Evolutionary conservation across 2,113 vertebrate genomes (phyloP), one percentile per base, ranked within the genome.

Genomic region (Cinclus mexicanus): DNA sequence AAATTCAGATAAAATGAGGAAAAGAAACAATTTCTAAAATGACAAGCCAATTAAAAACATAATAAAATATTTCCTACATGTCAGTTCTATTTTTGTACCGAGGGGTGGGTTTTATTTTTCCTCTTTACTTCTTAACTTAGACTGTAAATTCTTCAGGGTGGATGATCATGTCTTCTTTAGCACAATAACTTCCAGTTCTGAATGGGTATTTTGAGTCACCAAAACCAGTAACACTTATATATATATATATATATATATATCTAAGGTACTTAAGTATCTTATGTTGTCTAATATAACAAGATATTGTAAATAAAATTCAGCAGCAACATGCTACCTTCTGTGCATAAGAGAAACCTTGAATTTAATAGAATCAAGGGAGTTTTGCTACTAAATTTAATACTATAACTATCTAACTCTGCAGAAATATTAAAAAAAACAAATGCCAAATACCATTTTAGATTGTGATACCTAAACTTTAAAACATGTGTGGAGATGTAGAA

Each of bases 81-180:
- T 79, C 25, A 75, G 39, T 56, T 65, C 47, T 56, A 17, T 9
- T 56, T 94, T 80, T 56, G 7, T 55, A 24, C 6, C 47, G n/a
- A 72, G 12, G 7, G 6, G 2, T 33, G 16, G 11, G 1, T 1
- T 0, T 35, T 56, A 57, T 65, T 64, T 60, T 44, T 8, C 25
- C 26, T 79, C 31, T 80, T 83, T 79, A 68, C 19, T n/a, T 89
- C 12, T 55, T 41, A 12, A 82, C 29, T 70, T 68, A 70, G 16
- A 69, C 59, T 47, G 26, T 11, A 78, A 87, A 80, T 87, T 82
- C 26, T 70, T 79, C 26, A 84, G 56, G 21, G 50, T 2, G 57
- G 22, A 84, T 35, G 22, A 69, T 0, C 41, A 5, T 13, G 24
- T 44, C 33, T 65, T 67, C 81, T 68, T 18, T 39, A 77, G 56